Evolutionary conservation across 2,888 invertebrate species (phyloP).

Genomic region (Archips crataeganus): DNA sequence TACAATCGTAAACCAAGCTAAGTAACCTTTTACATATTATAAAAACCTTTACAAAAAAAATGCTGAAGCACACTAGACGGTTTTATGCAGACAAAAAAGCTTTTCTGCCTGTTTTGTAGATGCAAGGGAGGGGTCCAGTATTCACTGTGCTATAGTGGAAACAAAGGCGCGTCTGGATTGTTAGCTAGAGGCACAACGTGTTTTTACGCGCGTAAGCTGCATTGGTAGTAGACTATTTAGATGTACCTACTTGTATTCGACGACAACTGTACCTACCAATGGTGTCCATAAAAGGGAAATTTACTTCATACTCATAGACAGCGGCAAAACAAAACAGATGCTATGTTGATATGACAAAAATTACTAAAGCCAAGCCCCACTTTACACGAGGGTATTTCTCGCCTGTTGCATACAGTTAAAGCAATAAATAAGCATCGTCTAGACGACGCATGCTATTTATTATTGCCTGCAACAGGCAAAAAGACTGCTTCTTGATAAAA

Average conservation of each 20-base stretch:
- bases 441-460: slow-evolving; percentile 7
- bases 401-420: slow-evolving; percentile 6
- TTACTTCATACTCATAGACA: slow-evolving; percentile 18
- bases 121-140: slow-evolving; percentile 24
- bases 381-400: background rate
- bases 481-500: slow-evolving; percentile 1
- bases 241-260: slow-evolving; percentile 29
- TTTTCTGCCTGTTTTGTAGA: slow-evolving; percentile 36
- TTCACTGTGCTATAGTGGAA: slow-evolving; percentile 43
- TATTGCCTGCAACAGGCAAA: slow-evolving; percentile 1
- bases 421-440: slow-evolving; percentile 8
- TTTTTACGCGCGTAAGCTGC: slow-evolving; percentile 53
- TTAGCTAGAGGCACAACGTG: slow-evolving; percentile 47
- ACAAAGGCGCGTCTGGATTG: slow-evolving; percentile 62
- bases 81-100: slow-evolving; percentile 36
- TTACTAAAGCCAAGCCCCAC: background rate
- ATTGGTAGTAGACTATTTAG: slow-evolving; percentile 48
- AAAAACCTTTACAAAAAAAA: slow-evolving; percentile 25
- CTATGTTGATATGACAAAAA: no score
- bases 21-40: background rate
- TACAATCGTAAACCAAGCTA: background rate
- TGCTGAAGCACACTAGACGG: slow-evolving; percentile 28
- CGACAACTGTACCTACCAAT: slow-evolving; percentile 10
- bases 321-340: background rate
- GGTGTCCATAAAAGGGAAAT: slow-evolving; percentile 20